Conservation (phyloP, 1,140 invertebrate genomes). For the Choristoneura fumiferana region DNA sequence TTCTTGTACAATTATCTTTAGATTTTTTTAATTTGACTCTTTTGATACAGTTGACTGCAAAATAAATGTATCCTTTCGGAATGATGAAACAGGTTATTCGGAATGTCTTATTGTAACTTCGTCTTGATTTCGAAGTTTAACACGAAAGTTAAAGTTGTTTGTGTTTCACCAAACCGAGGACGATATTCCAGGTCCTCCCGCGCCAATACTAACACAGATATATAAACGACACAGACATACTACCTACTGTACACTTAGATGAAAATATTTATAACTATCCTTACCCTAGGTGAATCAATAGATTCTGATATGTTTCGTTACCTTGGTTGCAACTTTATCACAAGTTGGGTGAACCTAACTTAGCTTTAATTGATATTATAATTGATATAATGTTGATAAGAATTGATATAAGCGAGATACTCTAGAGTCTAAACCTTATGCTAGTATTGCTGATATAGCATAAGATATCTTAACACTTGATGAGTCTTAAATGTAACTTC, state of each 20-base stretch:
- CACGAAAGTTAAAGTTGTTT: neutral
- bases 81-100: constrained; percentile 4
- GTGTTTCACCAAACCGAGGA: constrained; percentile 5
- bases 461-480: constrained; percentile 31
- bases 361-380: constrained; percentile 61
- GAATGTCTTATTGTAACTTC: too few relatives aligned
- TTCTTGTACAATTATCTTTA: constrained; percentile 69
- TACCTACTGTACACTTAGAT: constrained; percentile 37
- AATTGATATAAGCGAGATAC: constrained; percentile 43
- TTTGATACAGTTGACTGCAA: constrained; percentile 28
- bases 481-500: neutral
- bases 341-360: constrained; percentile 61
- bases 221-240: constrained; percentile 20
- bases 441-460: constrained; percentile 60
- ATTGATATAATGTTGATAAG: constrained; percentile 53
- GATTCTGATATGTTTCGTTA: constrained; percentile 78
- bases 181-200: neutral
- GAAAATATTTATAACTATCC: constrained; percentile 35
- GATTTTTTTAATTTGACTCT: constrained; percentile 44
- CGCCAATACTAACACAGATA: constrained; percentile 14
- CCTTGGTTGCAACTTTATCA: constrained; percentile 78
- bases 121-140: neutral
- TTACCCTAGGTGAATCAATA: constrained; percentile 72
- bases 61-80: constrained; percentile 26
- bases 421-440: constrained; percentile 31